phyloP scores from a whole-genome alignment of 2,888 invertebrate genomes.

The Synergus itoensis region DNA sequence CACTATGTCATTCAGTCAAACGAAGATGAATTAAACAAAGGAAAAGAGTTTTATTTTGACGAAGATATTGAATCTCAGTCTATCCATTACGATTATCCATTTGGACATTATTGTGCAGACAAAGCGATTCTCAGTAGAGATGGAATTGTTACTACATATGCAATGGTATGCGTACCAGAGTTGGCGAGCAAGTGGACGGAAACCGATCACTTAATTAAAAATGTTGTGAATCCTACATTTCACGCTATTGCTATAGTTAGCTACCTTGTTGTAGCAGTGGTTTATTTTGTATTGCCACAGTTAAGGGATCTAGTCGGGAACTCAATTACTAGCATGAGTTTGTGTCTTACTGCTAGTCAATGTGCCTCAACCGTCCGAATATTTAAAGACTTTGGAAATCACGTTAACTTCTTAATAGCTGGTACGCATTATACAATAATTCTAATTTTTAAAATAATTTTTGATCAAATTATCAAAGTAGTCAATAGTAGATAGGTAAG shows the following conservation, averaged over 20 bases:
- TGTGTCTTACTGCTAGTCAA: conserved; percentile 88
- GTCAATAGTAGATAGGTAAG: too few species aligned
- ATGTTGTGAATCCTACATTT: conserved; percentile 88
- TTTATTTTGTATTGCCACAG: conserved; percentile 91
- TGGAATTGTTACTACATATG: conserved; percentile 83
- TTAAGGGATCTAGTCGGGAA: conserved; percentile 90
- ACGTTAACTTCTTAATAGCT: conserved; percentile 89
- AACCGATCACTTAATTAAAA: conserved; percentile 86
- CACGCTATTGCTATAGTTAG: conserved; percentile 87
- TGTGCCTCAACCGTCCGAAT: conserved; percentile 88
- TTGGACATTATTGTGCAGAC: conserved; percentile 90
- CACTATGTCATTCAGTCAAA: conserved; percentile 81
- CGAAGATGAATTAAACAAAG: conserved; percentile 71
- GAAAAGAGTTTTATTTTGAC: conserved; percentile 78
- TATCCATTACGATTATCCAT: conserved; percentile 84
- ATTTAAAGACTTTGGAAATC: conserved; percentile 89
- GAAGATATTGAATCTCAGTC: conserved; percentile 63
- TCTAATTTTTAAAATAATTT: too few species aligned
- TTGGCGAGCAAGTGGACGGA: conserved; percentile 86
- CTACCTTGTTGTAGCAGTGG: conserved; percentile 85
- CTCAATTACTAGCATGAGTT: conserved; percentile 89
- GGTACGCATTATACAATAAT: conserved; percentile 77
- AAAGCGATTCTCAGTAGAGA: conserved; percentile 81
- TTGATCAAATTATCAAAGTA: too few species aligned
- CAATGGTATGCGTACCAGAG: conserved; percentile 87